Conservation (phyloP, 2,113 vertebrate genomes). For the Phyllostomus hastatus region DNA sequence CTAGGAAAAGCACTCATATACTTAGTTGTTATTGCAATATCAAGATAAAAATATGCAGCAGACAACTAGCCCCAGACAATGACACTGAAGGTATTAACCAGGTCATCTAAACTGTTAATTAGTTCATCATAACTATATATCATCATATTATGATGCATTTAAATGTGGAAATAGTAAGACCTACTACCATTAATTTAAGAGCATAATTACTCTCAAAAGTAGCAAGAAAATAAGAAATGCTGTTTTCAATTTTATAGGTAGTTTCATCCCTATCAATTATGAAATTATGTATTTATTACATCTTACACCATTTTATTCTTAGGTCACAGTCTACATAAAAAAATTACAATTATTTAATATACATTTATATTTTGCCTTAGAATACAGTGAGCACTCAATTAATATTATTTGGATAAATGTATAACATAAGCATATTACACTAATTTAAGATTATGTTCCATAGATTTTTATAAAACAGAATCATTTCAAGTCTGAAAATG, state of each 20-base stretch:
- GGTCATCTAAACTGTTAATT: neutral
- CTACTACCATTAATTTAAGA: conserved; percentile 22
- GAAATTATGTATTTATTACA: neutral
- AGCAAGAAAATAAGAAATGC: neutral
- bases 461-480: neutral
- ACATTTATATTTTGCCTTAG: neutral
- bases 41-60: neutral
- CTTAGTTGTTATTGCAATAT: conserved; percentile 48
- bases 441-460: neutral
- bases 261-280: neutral
- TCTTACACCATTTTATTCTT: neutral
- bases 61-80: neutral
- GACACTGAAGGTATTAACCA: conserved; percentile 49
- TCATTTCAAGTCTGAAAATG: neutral
- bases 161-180: neutral
- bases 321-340: neutral
- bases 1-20: conserved; percentile 27
- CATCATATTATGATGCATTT: neutral
- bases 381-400: neutral
- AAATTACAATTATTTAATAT: neutral
- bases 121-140: neutral
- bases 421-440: neutral
- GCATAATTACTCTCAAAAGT: conserved; percentile 30
- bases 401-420: neutral
- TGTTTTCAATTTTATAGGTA: neutral